Base-by-base conservation (phyloP, 2,113 vertebrate species). In the Cynoglossus semilaevis region DNA sequence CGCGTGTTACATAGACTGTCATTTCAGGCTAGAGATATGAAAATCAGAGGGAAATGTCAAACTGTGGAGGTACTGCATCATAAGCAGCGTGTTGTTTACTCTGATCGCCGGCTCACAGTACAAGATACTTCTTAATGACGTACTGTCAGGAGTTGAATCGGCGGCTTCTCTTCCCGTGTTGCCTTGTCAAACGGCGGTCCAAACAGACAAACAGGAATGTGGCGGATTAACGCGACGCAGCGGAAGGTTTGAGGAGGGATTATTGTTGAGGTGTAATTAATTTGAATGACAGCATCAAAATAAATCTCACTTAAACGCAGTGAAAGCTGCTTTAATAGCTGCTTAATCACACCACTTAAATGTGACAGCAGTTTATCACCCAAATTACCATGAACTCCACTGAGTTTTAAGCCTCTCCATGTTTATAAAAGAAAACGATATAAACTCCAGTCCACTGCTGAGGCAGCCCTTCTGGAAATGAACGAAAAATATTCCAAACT, bases 11-110 rank as follows among this genome's bases (percentile, higher is more conserved):
- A 82, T 70, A 61, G 79, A 80, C 87, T 89, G 89, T 89, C 90
- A 87, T 88, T 90, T 89, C 77, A 81, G 78, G 70, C 78, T 29
- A 77, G 53, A 80, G 86, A 88, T 87, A 90, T 88, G 88, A 91
- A 88, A 91, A 89, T 88, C 80, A 67, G 76, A 81, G 70, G 81
- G 82, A 92, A 90, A 92, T 92, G 89, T 92, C 91, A 92, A 80
- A 87, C 81, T 78, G 71, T 40, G 67, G 74, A 82, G 58, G 47
- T 70, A 79, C 81, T 79, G 69, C 63, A 85, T 90, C 76, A 88
- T 83, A 65, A 37, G 10, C 55, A 51, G 54, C n/a, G 67, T 74
- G 79, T 75, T 90, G 90, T 91, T 91, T 88, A 87, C 82, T 84
- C 65, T 83, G 82, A 87, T 88, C 83, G 68, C 61, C 35, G 15